phyloP scores from a whole-genome alignment of 2,888 invertebrate species.

The Torymus aiolomorphi region DNA sequence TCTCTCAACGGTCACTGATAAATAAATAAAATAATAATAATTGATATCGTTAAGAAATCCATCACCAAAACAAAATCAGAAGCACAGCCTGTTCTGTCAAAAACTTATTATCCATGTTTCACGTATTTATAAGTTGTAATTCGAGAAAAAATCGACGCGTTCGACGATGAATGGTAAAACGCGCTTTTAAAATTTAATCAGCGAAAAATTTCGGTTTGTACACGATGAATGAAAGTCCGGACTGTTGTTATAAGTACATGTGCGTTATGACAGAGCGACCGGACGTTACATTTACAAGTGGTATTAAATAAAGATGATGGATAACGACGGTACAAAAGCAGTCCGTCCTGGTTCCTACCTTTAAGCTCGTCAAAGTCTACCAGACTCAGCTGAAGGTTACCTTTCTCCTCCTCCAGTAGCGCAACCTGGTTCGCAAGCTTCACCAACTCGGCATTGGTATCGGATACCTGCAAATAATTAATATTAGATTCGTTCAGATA shows the following conservation, averaged over 20 bases:
- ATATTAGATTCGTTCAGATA: conserved; percentile 19
- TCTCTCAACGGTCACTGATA: conserved; percentile 4
- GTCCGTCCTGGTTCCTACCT: conserved; percentile 76
- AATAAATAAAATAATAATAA: conserved; percentile 27
- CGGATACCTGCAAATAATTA: conserved; percentile 80
- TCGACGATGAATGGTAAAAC: background rate
- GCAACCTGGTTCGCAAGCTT: conserved; percentile 86
- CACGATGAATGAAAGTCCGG: conserved; percentile 9
- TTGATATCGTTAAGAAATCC: conserved; percentile 62
- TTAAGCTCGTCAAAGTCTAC: conserved; percentile 87
- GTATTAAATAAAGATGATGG: conserved; percentile 58
- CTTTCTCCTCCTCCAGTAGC: conserved; percentile 93
- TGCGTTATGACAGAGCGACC: conserved; percentile 42
- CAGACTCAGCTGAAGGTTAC: conserved; percentile 90
- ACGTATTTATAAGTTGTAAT: conserved; percentile 24
- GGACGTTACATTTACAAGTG: conserved; percentile 35
- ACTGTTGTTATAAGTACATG: conserved; percentile 12
- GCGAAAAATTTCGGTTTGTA: background rate
- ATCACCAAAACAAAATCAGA: conserved; percentile 66
- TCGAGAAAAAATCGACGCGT: conserved; percentile 1
- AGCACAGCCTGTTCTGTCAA: conserved; percentile 38
- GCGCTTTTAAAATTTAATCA: too few species aligned
- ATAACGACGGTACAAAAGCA: conserved; percentile 63
- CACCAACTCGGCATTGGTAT: conserved; percentile 82
- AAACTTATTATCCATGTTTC: conserved; percentile 28